These are phyloP conservation scores for Hexactinellida sp. DNA, from an alignment of 37 sponge, comb jelly and placozoan genomes.

Conservation along the genomic window DNA sequence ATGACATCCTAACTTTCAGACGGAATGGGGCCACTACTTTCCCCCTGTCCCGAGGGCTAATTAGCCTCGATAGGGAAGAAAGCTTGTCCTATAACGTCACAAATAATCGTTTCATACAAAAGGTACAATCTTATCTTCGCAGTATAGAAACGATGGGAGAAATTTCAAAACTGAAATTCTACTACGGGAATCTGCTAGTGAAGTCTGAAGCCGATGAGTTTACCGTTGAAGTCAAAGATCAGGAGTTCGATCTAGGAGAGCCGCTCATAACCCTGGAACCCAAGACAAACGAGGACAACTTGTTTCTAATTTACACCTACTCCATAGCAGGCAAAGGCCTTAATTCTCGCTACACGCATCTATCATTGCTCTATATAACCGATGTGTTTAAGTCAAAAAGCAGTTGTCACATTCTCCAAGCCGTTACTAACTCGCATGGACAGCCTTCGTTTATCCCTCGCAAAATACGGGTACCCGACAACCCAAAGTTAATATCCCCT, in stretches of 20 bases:
- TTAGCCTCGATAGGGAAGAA: background rate
- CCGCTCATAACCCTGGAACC: background rate
- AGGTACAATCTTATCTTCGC: background rate
- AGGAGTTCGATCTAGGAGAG: background rate
- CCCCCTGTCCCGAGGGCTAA: background rate
- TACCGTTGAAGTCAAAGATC: background rate
- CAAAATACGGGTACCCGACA: background rate
- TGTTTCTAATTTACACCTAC: background rate
- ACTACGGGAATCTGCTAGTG: background rate
- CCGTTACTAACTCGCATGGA: background rate
- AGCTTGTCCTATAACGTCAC: background rate
- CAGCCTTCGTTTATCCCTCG: background rate
- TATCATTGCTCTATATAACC: background rate
- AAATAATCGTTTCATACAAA: background rate
- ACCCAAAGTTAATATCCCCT: background rate
- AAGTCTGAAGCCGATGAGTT: background rate
- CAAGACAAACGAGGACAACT: background rate
- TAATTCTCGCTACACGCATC: background rate
- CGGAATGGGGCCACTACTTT: background rate
- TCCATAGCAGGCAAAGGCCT: background rate
- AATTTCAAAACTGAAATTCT: background rate
- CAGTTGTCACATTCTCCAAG: background rate
- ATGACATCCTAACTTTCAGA: background rate
- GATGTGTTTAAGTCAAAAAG: background rate
- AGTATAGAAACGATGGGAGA: background rate